Evolutionary conservation across 2,888 invertebrate genomes (phyloP).

Genomic region (Lepidochitona cinerea): DNA sequence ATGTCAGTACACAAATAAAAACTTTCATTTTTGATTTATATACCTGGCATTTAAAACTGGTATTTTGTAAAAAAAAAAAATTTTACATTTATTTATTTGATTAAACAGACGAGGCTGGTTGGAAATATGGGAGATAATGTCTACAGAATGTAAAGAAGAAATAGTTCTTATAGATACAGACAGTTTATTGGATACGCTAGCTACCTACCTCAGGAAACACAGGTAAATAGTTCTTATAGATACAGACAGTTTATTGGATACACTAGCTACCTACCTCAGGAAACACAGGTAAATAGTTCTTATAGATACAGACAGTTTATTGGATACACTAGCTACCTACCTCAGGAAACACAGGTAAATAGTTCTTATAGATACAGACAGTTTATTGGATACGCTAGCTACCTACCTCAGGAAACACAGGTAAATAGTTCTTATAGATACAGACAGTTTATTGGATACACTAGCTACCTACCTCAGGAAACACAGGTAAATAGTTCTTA

Average conservation of each 20-base stretch:
- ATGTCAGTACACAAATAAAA: too few relatives aligned
- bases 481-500: conserved; percentile 75
- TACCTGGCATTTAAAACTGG: too few relatives aligned
- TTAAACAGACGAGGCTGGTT: conserved; percentile 64
- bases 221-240: conserved; percentile 81
- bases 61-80: not conserved
- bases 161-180: conserved; percentile 89
- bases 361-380: conserved; percentile 87
- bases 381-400: conserved; percentile 88
- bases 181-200: conserved; percentile 86
- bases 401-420: too few relatives aligned
- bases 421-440: too few relatives aligned
- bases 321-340: too few relatives aligned
- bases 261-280: conserved; percentile 89
- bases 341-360: not conserved
- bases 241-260: conserved; percentile 85
- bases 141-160: conserved; percentile 71
- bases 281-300: conserved; percentile 83
- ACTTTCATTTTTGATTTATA: too few relatives aligned
- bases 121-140: conserved; percentile 75
- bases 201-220: conserved; percentile 92
- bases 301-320: too few relatives aligned
- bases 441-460: too few relatives aligned
- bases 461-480: not conserved
- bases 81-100: not conserved